These are phyloP conservation scores for Limnephilus marmoratus DNA, from an alignment of 2,888 invertebrate species.

Conservation along the genomic window DNA sequence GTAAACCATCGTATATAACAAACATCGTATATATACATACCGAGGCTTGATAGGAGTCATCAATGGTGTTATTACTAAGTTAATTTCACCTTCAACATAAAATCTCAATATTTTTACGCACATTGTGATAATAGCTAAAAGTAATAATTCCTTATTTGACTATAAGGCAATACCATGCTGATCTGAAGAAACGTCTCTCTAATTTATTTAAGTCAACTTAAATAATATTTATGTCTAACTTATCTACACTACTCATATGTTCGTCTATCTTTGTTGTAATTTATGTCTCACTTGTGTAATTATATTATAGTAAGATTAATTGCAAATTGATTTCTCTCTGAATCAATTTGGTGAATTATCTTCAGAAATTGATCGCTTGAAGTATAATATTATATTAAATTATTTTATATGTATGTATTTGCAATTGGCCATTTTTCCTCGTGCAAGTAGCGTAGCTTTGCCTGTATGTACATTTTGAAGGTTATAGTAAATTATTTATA, in stretches of 20 bases:
- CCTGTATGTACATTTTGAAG: constrained; percentile 59
- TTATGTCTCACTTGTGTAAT: constrained; percentile 66
- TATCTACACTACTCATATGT: constrained; percentile 66
- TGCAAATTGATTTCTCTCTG: constrained; percentile 61
- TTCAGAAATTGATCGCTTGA: constrained; percentile 57
- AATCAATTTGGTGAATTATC: constrained; percentile 56
- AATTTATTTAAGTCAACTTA: constrained; percentile 64
- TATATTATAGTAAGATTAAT: constrained; percentile 61
- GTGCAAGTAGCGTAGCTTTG: constrained; percentile 65
- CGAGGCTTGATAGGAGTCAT: constrained; percentile 58
- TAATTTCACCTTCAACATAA: constrained; percentile 58
- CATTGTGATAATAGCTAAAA: constrained; percentile 67
- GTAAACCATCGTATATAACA: constrained; percentile 58
- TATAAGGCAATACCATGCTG: constrained; percentile 64
- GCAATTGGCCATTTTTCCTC: constrained; percentile 64
- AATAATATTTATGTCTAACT: constrained; percentile 64
- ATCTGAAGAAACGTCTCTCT: constrained; percentile 66
- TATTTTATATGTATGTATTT: constrained; percentile 65
- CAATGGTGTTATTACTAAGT: constrained; percentile 54
- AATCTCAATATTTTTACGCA: constrained; percentile 67
- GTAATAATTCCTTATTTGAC: constrained; percentile 65
- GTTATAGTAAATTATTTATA: constrained; percentile 52
- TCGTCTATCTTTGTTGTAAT: constrained; percentile 66
- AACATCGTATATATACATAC: constrained; percentile 19
- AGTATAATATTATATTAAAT: constrained; percentile 60